These are phyloP conservation scores for Furcula furcula DNA, from an alignment of 2,888 invertebrate species.

Conservation along the genomic window DNA sequence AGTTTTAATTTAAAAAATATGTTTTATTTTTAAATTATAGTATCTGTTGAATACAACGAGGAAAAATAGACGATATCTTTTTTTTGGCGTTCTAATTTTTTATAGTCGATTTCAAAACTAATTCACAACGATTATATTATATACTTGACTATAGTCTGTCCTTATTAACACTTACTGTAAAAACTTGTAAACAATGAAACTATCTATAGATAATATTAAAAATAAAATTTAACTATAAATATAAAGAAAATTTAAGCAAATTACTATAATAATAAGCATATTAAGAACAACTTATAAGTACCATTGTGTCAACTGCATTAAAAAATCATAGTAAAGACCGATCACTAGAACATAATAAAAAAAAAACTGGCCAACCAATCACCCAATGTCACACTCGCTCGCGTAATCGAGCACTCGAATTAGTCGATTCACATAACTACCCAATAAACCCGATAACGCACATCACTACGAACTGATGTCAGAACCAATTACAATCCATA, in stretches of 20 bases:
- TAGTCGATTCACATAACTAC: conserved; percentile 27
- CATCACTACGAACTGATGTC: conserved; percentile 19
- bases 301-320: conserved; percentile 30
- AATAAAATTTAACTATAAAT: conserved; percentile 28
- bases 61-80: background rate
- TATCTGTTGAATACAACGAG: background rate
- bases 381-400: conserved; percentile 14
- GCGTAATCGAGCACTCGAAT: conserved; percentile 23
- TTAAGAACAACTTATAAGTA: conserved; percentile 38
- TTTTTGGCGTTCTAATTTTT: conserved; percentile 1
- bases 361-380: conserved; percentile 26
- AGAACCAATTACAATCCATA: conserved; percentile 15
- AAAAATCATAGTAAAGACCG: conserved; percentile 26
- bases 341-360: conserved; percentile 23
- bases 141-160: conserved; percentile 1
- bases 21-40: background rate
- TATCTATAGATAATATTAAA: conserved; percentile 24
- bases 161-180: conserved; percentile 8
- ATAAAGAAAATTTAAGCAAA: conserved; percentile 37
- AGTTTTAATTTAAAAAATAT: background rate
- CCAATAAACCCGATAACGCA: conserved; percentile 31
- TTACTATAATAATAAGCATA: conserved; percentile 30
- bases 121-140: background rate
- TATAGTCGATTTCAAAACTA: conserved; percentile 2
- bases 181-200: conserved; percentile 23